Evolutionary conservation across 2,888 invertebrate species (phyloP), one percentile per base, ranked within the genome.

Genomic region (Netelia inedita): DNA sequence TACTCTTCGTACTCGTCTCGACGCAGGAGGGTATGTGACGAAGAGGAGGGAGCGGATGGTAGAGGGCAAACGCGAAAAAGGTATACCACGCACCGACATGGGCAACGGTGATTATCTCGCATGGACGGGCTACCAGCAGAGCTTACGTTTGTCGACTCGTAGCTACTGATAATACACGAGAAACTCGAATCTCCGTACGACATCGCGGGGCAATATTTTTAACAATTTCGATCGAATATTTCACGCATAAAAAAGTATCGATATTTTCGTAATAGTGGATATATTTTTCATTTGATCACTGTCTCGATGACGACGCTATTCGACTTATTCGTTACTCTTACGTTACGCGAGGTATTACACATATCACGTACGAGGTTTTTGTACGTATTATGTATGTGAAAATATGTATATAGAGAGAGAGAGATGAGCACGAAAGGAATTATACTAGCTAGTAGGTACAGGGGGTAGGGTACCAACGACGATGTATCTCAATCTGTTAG

Each of bases 401-500:
- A 5, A 28, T 50, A 50, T 50, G 14, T 50, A 53, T 16, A 53
- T 16, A 16, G 6, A 53, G 5, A 14, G 6, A 16, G 6, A 53
- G 5, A 14, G 6, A 53, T 1, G 53, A 53, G 19, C 57, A 57
- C 19, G 19, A 50, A 23, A 68, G 41, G 21, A 50, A 68, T 14
- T 23, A 50, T 23, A 50, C 50, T 16, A 1, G 43, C 57, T 57
- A 35, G 35, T 35, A 35, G 6, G 35, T 35, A 35, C 35, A 35
- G 35, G 35, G 35, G 35, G 35, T 35, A 35, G 46, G 14, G 65
- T 53, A 21, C 14, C 10, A 8, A 19, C 19, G 57, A 35, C 75
- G 41, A 75, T 76, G 19, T 61, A 78, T 82, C 82, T 73, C 82
- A 78, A 82, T 82, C 73, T 50, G 65, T 71, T 82, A 76, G 55